These are phyloP conservation scores for Caradrina clavipalpis DNA, from an alignment of 2,888 invertebrate genomes.

Conservation along the genomic window DNA sequence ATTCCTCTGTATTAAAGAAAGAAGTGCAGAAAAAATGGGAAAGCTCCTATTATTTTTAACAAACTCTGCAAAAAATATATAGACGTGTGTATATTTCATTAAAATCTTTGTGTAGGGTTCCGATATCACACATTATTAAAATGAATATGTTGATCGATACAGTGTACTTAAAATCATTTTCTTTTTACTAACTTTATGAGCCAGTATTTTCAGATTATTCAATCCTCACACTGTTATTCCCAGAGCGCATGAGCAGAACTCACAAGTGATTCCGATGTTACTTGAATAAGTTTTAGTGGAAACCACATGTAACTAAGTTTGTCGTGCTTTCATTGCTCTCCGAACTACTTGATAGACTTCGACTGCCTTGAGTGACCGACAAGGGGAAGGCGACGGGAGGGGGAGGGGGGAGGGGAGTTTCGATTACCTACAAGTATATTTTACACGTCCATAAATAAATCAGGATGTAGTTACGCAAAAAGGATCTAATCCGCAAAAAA, in stretches of 20 bases:
- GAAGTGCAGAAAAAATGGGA: too few species aligned
- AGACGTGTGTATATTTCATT: too few species aligned
- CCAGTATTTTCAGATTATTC: background rate
- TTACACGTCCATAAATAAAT: background rate
- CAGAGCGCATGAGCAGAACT: slow-evolving; percentile 23
- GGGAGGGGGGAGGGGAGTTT: too few species aligned
- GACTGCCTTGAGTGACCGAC: slow-evolving; percentile 5
- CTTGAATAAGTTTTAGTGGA: slow-evolving; percentile 27
- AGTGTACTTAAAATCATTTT: too few species aligned
- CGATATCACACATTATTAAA: too few species aligned
- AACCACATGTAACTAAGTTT: slow-evolving; percentile 48
- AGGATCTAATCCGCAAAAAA: too few species aligned
- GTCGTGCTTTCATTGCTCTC: background rate
- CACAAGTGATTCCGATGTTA: slow-evolving; percentile 14
- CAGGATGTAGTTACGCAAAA: too few species aligned
- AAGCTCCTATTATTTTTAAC: too few species aligned
- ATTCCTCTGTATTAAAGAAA: too few species aligned
- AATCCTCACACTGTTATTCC: background rate
- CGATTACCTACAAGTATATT: background rate
- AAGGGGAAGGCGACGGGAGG: background rate
- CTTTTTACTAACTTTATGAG: background rate
- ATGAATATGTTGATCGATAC: too few species aligned
- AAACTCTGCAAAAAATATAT: too few species aligned
- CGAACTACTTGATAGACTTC: slow-evolving; percentile 32
- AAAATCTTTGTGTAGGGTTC: too few species aligned